phyloP scores from a whole-genome alignment of 1,140 invertebrate genomes.

The Drosophila biarmipes region DNA sequence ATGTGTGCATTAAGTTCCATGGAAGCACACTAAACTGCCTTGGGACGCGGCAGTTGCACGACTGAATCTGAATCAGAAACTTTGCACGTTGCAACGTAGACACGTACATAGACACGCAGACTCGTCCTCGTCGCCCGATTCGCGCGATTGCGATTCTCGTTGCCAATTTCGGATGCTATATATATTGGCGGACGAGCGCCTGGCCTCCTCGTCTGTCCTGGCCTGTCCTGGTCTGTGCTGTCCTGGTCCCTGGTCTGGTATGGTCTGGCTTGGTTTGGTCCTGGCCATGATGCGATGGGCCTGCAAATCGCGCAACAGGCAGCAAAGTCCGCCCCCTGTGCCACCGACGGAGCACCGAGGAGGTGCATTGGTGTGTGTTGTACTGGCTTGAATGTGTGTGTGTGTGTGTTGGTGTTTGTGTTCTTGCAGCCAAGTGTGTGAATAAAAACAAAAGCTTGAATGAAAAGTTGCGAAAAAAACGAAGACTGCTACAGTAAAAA shows the following conservation, averaged over 20 bases:
- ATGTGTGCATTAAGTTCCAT: constrained; percentile 15
- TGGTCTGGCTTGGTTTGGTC: neutral
- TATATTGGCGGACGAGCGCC: constrained; percentile 1
- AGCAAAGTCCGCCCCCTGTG: constrained; percentile 21
- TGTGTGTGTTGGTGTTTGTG: constrained; percentile 6
- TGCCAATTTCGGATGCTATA: constrained; percentile 18
- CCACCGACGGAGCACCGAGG: constrained; percentile 1
- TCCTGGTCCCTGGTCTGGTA: neutral
- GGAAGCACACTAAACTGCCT: constrained; percentile 76
- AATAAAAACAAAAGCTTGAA: constrained; percentile 57
- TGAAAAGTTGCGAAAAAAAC: constrained; percentile 50
- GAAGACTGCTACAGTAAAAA: constrained; percentile 39
- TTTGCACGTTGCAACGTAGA: constrained; percentile 73
- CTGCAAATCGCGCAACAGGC: constrained; percentile 45
- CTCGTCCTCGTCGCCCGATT: constrained; percentile 60
- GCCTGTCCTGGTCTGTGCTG: neutral
- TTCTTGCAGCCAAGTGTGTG: constrained; percentile 17
- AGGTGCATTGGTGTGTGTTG: neutral
- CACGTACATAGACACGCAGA: constrained; percentile 78
- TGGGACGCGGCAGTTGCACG: constrained; percentile 82
- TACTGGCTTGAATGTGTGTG: neutral
- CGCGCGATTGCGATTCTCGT: constrained; percentile 20
- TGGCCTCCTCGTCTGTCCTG: neutral
- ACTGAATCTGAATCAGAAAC: constrained; percentile 73
- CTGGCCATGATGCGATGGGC: neutral